Base-by-base conservation (phyloP, 1,140 invertebrate genomes). In the Drosophila biarmipes region DNA sequence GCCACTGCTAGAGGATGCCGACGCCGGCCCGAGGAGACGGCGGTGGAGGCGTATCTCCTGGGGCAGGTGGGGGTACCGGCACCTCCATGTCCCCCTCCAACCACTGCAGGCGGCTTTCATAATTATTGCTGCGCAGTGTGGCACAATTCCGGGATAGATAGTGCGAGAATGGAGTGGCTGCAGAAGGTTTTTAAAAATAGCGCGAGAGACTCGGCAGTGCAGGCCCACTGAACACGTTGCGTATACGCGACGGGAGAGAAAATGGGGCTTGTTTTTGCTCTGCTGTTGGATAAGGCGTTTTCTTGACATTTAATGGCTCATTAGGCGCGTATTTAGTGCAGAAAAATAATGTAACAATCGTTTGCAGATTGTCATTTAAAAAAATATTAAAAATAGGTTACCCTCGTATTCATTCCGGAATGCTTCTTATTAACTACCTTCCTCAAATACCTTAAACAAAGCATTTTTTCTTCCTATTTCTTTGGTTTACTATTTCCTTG, bases 91-190 rank as follows among this genome's bases (percentile, higher is more conserved):
- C n/a, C 46, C 31, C 38, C 29, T 37, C 29, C 40, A 58, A 53
- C 80, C 63, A 79, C 71, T 84, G 73, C 63, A 61, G 48, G 46
- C 45, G 64, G 38, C 34, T 62, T 58, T 73, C 56, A 61, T 61
- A 53, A 57, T 46, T 72, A 57, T 53, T 55, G 57, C 51, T 34
- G 40, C 38, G 31, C 45, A 53, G 42, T 45, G 73, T 55, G 73
- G 76, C 73, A 76, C 49, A 68, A 75, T 67, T 75, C 67, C 37
- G 8, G 10, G 15, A 11, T 14, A 24, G 5, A 24, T 3, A 24
- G 24, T 24, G 21, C 6, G 53, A 15, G 17, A 27, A 52, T 75
- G 61, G 46, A 75, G 14, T 53, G 38, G 34, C 58, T 37, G 46
- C 58, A 45, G 17, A 57, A n/a, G 29, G 49, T 34, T 52, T 52